phyloP scores from a whole-genome alignment of 2,888 invertebrate genomes.

The Lydus trimaculatus region DNA sequence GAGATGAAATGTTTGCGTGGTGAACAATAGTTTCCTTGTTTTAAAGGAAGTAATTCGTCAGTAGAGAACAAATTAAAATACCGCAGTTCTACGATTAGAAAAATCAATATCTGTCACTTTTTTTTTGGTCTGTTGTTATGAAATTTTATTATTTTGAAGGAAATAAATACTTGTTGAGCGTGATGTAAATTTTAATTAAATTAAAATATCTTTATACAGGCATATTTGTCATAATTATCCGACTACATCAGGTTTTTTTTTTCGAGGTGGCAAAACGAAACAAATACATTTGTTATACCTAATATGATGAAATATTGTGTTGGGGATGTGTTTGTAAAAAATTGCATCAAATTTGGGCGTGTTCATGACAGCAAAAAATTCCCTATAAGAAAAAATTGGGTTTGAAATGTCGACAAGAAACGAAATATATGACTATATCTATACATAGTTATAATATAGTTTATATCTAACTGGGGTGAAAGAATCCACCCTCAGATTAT shows the following conservation, averaged over 20 bases:
- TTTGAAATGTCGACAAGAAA: conserved; percentile 23
- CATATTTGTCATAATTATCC: background rate
- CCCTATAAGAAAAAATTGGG: conserved; percentile 16
- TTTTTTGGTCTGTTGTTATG: background rate
- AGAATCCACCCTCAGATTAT: conserved; percentile 38
- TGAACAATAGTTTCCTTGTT: background rate
- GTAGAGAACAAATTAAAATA: background rate
- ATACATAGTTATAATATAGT: background rate
- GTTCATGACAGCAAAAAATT: conserved; percentile 14
- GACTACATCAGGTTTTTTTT: background rate
- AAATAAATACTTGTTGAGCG: background rate
- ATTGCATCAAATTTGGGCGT: conserved; percentile 12
- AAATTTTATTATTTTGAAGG: background rate
- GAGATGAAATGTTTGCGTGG: background rate
- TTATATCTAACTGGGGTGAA: conserved; percentile 14
- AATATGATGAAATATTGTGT: conserved; percentile 6
- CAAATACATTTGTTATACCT: background rate
- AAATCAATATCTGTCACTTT: background rate
- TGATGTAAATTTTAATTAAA: background rate
- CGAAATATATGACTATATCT: conserved; percentile 17
- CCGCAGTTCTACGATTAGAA: background rate
- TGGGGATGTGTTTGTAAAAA: conserved; percentile 23
- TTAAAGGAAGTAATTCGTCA: background rate
- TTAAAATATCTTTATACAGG: background rate
- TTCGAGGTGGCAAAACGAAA: background rate